Evolutionary conservation across 2,797 vertebrate genomes (phyloP).

Genomic region (Tapirus indicus): DNA sequence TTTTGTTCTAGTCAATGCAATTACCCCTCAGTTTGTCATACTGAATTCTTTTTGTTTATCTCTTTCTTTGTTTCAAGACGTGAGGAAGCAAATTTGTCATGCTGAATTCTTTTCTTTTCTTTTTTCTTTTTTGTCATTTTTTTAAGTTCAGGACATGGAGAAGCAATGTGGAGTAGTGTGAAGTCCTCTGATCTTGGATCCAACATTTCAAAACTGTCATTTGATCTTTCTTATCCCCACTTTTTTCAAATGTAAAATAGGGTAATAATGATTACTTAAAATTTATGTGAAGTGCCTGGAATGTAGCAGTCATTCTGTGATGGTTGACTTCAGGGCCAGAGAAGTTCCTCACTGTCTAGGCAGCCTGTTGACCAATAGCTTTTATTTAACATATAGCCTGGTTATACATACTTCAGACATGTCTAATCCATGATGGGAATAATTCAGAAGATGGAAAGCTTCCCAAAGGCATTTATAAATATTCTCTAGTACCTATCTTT

Average conservation of each 20-base stretch:
- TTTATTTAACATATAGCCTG: background rate
- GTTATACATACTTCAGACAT: background rate
- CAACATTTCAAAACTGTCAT: background rate
- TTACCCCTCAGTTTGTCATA: background rate
- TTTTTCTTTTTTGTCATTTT: background rate
- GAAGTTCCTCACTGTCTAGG: background rate
- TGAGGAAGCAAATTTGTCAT: background rate
- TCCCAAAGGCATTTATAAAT: background rate
- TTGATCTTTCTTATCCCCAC: background rate
- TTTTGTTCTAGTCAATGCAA: background rate
- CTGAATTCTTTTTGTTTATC: background rate
- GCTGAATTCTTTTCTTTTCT: background rate
- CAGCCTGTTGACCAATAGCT: background rate
- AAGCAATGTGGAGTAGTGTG: background rate
- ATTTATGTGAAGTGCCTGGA: background rate
- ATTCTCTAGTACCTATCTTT: background rate
- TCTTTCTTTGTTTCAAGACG: background rate
- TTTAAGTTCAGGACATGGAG: background rate
- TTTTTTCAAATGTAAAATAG: background rate
- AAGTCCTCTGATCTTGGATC: background rate
- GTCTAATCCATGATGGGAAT: background rate
- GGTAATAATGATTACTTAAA: background rate
- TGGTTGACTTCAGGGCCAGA: background rate
- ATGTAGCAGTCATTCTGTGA: background rate
- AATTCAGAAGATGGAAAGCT: background rate